These are phyloP conservation scores for Rhinogobio ventralis DNA, from an alignment of 2,797 vertebrate species.

Conservation along the genomic window DNA sequence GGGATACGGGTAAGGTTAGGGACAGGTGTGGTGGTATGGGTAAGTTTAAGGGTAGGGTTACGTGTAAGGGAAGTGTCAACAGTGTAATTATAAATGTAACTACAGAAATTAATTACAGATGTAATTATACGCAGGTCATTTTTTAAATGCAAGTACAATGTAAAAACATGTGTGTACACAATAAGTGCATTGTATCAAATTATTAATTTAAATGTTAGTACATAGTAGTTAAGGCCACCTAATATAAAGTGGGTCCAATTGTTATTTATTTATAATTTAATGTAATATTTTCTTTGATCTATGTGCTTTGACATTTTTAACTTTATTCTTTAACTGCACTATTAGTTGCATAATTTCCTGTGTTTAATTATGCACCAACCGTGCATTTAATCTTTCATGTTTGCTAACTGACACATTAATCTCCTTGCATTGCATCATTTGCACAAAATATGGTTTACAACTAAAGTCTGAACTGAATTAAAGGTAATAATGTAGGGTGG, in stretches of 20 bases:
- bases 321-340: conserved; percentile 7
- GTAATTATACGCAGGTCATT: too few species aligned
- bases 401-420: conserved; percentile 9
- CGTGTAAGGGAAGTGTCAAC: too few species aligned
- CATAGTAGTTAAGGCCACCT: too few species aligned
- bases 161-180: too few species aligned
- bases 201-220: too few species aligned
- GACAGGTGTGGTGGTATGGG: too few species aligned
- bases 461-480: not conserved
- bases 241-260: not conserved
- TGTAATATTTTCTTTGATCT: conserved; percentile 7
- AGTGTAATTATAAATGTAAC: too few species aligned
- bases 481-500: not conserved
- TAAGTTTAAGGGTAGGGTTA: too few species aligned
- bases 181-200: too few species aligned
- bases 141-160: too few species aligned
- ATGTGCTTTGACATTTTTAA: not conserved
- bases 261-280: conserved; percentile 2
- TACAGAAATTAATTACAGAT: too few species aligned
- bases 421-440: conserved; percentile 1
- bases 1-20: too few species aligned
- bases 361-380: not conserved
- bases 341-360: conserved; percentile 33
- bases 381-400: conserved; percentile 31
- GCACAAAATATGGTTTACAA: conserved; percentile 1